Evolutionary conservation across 1,140 invertebrate genomes (phyloP), one percentile per base, ranked within the genome.

Genomic region (Hylaeus anthracinus): DNA sequence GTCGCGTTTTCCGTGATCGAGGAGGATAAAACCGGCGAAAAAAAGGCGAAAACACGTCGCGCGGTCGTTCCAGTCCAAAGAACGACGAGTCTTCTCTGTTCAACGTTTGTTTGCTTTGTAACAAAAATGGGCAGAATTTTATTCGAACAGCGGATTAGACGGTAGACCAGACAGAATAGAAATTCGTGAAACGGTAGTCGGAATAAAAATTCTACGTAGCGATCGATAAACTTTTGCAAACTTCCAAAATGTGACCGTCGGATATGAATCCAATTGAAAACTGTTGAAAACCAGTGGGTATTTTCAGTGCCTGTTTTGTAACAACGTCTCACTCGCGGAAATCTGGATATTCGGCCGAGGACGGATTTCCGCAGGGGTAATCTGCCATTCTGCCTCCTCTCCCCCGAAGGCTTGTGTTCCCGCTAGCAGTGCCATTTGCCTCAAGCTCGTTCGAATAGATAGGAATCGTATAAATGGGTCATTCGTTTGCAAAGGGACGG

Each of bases 381-480:
- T 85, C 84, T 82, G 80, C 48, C 78, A 58, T 55, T 39, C 74
- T 65, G 64, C 58, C 61, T 41, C 5, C 14, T n/a, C 14, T 4
- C 14, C 14, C 14, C 55, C 14, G 55, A 10, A 9, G 51, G 51
- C 51, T 51, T 9, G 39, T 70, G 67, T 72, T 60, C 56, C 12
- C 41, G 12, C 43, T 26, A 14, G 12, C 63, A 5, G 41, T 43
- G 51, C 26, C 58, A 56, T 58, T 72, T 64, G 70, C 72, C 75
- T 65, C 73, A 61, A 85, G 64, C 83, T 61, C 45, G 73, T 84
- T 80, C 74, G 63, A 64, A 84, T 70, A 81, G 79, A 85, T 85
- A 81, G 78, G 12, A 72, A 84, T 81, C 69, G 81, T 84, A 81
- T 76, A 85, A 85, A 85, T 85, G 82, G 82, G 78, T 85, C 84